Base-by-base conservation (phyloP, 2,888 invertebrate species). In the Agonopterix arenella region DNA sequence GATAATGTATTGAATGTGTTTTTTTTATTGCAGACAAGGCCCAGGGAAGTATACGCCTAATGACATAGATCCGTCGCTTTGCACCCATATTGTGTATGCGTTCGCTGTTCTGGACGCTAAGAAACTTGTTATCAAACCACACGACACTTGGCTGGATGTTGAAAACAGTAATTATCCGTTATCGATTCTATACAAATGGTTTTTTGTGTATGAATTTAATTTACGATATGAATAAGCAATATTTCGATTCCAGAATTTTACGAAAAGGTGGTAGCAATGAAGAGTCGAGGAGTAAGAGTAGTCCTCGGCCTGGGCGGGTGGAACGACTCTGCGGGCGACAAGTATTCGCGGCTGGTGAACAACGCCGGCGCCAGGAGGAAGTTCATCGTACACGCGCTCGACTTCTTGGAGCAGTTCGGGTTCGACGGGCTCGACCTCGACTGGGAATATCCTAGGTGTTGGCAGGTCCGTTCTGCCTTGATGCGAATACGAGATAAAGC, bases 401-500 rank as follows among this genome's bases (percentile, higher is more conserved):
- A 94, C 61, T 97, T 97, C 68, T 91, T 97, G 50, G 92, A 94
- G 54, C 91, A 93, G 56, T 92, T 95, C 62, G 93, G 93, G 49
- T 98, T 98, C 62, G 97, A 98, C 68, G 98, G 98, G 4, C 84
- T 98, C 41, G 97, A 98, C 76, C 88, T 98, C 36, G 97, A 97
- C 72, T 98, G 97, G 97, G 97, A 98, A 70, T 98, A 97, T 75
- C 97, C 97, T 0, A 95, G 93, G 56, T 97, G 97, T 70, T 96
- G 96, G 96, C 96, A 96, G 90, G 93, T 93, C 50, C 67, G 68
- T 41, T 5, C 28, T 28, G 28, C 28, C 28, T 18, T 18, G 2
- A 18, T 18, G 3, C 4, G 2, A 18, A 4, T 18, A 18, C 18
- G 18, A 18, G 18, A 18, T 4, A 18, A 18, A 18, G 18, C 4